Base-by-base conservation (phyloP, 2,888 invertebrate species). In the Xestia sexstrigata region DNA sequence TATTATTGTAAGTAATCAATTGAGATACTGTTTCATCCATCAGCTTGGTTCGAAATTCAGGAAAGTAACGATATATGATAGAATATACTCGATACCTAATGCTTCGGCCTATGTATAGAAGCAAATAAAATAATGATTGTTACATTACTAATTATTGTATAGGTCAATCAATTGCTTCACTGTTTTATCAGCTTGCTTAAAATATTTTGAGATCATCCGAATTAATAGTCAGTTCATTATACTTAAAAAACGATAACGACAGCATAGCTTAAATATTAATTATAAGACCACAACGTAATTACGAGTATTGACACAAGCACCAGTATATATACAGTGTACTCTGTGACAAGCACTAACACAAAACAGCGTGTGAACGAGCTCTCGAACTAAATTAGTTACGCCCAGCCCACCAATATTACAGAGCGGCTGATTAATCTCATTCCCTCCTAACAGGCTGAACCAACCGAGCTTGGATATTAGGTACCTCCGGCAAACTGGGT, bases 371-470 rank as follows among this genome's bases (percentile, higher is more conserved):
- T 15, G 13, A 58, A 26, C 26, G 39, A 6, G 47, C 23, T 47
- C 62, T 52, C 7, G 30, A 49, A 35, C 30, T 30, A 60, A 79
- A n/a, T 42, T 42, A 35, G 60, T 39, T 47, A 23, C 42, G 23
- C 23, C 26, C 26, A 55, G 45, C 47, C 35, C 70, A 30, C n/a
- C 23, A 55, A 17, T 78, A 52, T 52, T 26, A 35, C 42, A 42
- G 35, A 69, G 30, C 20, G 30, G 26, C 45, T 13, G 55, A 80
- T 49, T 58, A 65, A 80, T 79, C 30, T 55, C 17, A 65, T 65
- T 65, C 20, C 15, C 15, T 39, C 13, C 8, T 49, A 26, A 71
- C 23, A 11, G 26, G n/a, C 26, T 13, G 20, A 20, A 42, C 20
- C 17, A 63, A 55, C 52, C 8, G 26, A 39, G 35, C 60, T 52